Conservation (phyloP, 1,140 invertebrate species). For the Cydia pomonella region DNA sequence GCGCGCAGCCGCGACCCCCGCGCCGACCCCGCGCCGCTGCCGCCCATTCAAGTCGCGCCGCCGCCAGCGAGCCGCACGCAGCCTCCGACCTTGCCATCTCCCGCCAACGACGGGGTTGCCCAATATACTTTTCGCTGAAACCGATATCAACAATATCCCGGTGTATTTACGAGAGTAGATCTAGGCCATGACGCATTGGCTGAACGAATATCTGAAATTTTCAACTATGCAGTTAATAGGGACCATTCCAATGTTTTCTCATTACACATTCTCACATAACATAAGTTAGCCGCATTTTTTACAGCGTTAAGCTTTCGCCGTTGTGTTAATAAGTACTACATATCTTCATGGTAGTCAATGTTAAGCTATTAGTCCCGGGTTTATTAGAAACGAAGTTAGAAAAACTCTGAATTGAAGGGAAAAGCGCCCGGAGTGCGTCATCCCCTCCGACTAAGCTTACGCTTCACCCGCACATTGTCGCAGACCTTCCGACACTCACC, state of each 20-base stretch:
- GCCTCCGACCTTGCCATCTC: conserved; percentile 37
- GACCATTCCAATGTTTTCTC: no score
- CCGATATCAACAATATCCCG: conserved; percentile 14
- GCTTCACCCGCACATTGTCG: conserved; percentile 16
- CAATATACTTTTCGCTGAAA: neutral
- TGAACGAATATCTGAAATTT: neutral
- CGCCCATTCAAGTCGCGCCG: conserved; percentile 63
- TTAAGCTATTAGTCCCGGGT: no score
- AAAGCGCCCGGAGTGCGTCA: neutral
- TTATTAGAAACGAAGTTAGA: neutral
- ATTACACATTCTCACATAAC: no score
- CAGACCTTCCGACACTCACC: conserved; percentile 8
- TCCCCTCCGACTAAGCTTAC: neutral
- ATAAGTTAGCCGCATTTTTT: no score
- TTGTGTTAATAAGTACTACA: no score
- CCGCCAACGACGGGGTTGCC: conserved; percentile 30
- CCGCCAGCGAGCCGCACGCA: conserved; percentile 41
- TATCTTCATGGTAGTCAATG: no score
- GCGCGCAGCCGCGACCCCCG: conserved; percentile 54
- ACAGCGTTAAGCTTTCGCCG: no score
- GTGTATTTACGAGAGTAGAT: neutral
- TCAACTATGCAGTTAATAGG: no score
- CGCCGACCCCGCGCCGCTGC: conserved; percentile 45
- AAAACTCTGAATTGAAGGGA: neutral
- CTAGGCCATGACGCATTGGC: neutral